phyloP scores from a whole-genome alignment of 37 sponge, comb jelly and placozoan species.

The Bolinopsis microptera region DNA sequence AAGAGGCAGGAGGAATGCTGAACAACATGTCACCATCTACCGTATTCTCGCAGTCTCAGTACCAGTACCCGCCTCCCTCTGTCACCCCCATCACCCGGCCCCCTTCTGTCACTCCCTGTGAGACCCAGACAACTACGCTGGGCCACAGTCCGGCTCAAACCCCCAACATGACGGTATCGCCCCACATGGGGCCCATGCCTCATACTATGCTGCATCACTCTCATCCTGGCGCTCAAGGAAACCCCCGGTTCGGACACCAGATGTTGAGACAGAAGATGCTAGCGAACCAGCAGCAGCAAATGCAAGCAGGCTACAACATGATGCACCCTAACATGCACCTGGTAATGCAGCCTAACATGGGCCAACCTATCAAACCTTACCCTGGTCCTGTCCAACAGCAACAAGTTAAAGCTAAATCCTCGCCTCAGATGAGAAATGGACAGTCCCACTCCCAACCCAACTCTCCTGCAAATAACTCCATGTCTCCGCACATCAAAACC shows the following conservation, averaged over 20 bases:
- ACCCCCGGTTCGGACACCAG: constrained; percentile 51
- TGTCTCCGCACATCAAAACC: constrained; percentile 33
- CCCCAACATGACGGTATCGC: constrained; percentile 52
- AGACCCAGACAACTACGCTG: background rate
- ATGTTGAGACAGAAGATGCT: constrained; percentile 58
- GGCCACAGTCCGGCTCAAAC: background rate
- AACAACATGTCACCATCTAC: background rate
- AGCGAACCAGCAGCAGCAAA: constrained; percentile 14
- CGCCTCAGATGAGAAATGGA: constrained; percentile 45
- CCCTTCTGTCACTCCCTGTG: constrained; percentile 31
- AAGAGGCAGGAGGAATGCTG: constrained; percentile 26
- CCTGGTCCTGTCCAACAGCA: background rate
- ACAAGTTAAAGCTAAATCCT: background rate
- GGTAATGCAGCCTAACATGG: constrained; percentile 8
- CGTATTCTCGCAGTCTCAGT: constrained; percentile 38
- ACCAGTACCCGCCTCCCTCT: background rate
- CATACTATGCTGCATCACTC: background rate
- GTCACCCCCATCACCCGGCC: background rate
- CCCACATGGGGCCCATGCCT: background rate
- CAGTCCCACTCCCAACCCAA: constrained; percentile 47
- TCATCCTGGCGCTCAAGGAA: background rate
- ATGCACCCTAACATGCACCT: background rate
- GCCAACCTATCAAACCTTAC: constrained; percentile 53
- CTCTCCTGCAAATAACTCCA: constrained; percentile 40
- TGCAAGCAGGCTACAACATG: background rate